Base-by-base conservation (phyloP, 2,113 vertebrate species). In the Rhea pennata region DNA sequence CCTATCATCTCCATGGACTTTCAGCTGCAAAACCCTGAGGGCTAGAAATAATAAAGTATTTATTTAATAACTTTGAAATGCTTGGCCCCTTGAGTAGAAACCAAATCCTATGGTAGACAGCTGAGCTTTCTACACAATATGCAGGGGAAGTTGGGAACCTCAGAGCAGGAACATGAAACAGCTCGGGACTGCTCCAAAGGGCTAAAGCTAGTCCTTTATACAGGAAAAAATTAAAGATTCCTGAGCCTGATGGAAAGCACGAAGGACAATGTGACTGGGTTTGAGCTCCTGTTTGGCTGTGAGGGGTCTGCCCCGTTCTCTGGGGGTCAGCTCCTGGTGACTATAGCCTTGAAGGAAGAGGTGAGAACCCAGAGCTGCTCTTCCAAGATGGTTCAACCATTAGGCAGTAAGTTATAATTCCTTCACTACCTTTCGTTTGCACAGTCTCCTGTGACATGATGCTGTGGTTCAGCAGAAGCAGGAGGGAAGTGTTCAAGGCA, bases 131-230 rank as follows among this genome's bases (percentile, higher is more conserved):
- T 3, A 3, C 26, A 8, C 11, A 5, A 51, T 3, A 15, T 4
- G 26, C 20, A 10, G 14, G 36, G 39, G 48, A 56, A 87, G 15
- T 17, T 27, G 31, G 39, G 56, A 53, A 23, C 27, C 12, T 21
- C 46, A 1, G 0, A 31, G 10, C 9, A 75, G 46, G 31, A 22
- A 62, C 3, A 1, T 10, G 40, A 69, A 48, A 12, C 27, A 6
- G 14, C 21, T 27, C 36, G 26, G 8, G 82, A 33, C 27, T 24
- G 61, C 39, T 20, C 61, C 0, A 1, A 17, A 27, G 29, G 24
- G 8, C 2, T 21, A 74, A 87, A 81, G 20, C 15, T 12, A 64
- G 6, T 12, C 12, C n/a, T 15, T 66, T 27, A 16, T 6, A 23
- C 3, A 44, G 67, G 53, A 29, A 40, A 73, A 36, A 67, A 79